Evolutionary conservation across 2,888 invertebrate genomes (phyloP).

Genomic region (Nephrotoma appendiculata): DNA sequence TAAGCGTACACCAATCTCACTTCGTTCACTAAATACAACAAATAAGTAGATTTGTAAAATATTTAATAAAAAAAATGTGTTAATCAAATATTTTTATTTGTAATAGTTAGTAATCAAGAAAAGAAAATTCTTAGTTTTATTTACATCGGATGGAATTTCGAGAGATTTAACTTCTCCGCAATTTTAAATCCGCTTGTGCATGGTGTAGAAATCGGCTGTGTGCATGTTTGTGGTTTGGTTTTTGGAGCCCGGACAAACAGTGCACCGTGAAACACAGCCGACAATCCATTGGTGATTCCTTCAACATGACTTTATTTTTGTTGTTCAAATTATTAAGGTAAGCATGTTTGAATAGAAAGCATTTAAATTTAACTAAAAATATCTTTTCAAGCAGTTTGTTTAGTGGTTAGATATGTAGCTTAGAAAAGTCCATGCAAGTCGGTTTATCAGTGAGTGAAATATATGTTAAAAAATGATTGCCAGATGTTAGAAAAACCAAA

Average conservation of each 20-base stretch:
- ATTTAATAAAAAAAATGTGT: slow-evolving; percentile 7
- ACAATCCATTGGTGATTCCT: slow-evolving; percentile 17
- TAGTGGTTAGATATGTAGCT: too few relatives aligned
- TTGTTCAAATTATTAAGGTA: neutral
- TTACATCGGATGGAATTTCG: slow-evolving; percentile 17
- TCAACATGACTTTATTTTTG: slow-evolving; percentile 14
- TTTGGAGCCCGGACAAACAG: slow-evolving; percentile 10
- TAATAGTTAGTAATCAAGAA: neutral
- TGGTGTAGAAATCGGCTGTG: neutral
- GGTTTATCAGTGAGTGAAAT: too few relatives aligned
- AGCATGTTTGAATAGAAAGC: neutral
- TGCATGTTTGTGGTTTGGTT: neutral
- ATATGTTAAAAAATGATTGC: too few relatives aligned
- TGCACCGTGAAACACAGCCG: slow-evolving; percentile 14
- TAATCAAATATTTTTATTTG: neutral
- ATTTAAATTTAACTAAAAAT: too few relatives aligned
- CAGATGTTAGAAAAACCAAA: too few relatives aligned
- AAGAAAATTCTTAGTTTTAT: neutral
- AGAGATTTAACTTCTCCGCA: slow-evolving; percentile 14
- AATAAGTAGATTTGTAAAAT: neutral
- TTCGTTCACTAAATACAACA: slow-evolving; percentile 44
- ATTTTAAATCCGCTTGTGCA: neutral
- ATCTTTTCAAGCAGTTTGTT: too few relatives aligned
- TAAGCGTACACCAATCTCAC: slow-evolving; percentile 56
- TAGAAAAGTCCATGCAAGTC: too few relatives aligned